Conservation (phyloP, 1,140 invertebrate genomes). For the Magallana ariakensis region DNA sequence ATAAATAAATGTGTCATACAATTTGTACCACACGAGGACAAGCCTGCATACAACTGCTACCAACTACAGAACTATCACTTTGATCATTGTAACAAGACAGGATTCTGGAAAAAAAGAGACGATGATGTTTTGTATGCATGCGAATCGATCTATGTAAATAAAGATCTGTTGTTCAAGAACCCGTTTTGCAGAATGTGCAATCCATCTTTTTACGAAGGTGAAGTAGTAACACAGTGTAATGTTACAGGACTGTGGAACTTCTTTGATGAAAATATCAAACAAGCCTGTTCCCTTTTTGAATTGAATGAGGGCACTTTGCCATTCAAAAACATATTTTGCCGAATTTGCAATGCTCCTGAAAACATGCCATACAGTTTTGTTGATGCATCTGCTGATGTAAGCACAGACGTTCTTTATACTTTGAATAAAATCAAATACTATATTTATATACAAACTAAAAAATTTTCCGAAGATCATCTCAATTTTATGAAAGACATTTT, state of each 20-base stretch:
- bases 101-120: conserved; percentile 13
- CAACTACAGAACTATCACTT: background rate
- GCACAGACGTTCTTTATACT: background rate
- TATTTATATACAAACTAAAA: background rate
- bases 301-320: background rate
- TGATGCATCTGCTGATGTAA: background rate
- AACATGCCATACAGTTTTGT: background rate
- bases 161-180: conserved; percentile 22
- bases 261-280: conserved; percentile 20
- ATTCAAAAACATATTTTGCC: background rate
- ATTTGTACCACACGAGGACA: background rate
- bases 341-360: background rate
- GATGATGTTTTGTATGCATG: conserved; percentile 13
- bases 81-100: conserved; percentile 23
- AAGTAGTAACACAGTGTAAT: conserved; percentile 17
- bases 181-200: conserved; percentile 48
- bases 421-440: background rate
- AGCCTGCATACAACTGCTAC: background rate
- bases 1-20: conserved; percentile 17
- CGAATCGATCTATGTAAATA: background rate
- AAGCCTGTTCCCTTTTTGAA: background rate
- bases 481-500: background rate
- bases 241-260: conserved; percentile 14
- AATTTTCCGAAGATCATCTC: background rate
- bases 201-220: background rate